Evolutionary conservation across 2,888 invertebrate species (phyloP).

Genomic region (Cantharis nigra): DNA sequence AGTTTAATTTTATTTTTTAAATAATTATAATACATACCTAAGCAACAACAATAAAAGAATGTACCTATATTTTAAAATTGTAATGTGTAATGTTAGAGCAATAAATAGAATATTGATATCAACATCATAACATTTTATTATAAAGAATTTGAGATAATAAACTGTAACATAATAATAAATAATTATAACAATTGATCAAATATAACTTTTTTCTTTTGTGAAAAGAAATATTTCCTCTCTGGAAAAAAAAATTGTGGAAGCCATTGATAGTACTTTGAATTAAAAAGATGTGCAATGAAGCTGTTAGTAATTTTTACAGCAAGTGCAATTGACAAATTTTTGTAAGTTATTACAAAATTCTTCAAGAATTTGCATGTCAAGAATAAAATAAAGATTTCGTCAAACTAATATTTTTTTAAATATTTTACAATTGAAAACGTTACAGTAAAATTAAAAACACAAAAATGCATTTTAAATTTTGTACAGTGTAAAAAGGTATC

Average conservation of each 20-base stretch:
- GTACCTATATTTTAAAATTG: not conserved
- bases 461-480: not conserved
- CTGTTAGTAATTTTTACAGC: not conserved
- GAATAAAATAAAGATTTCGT: not conserved
- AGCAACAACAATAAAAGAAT: not conserved
- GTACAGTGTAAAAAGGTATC: not conserved
- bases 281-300: not conserved
- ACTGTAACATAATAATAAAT: not conserved
- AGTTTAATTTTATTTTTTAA: not conserved
- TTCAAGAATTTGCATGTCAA: not conserved
- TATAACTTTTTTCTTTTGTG: not conserved
- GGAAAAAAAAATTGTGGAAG: not conserved
- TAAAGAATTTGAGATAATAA: not conserved
- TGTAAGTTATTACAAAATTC: not conserved
- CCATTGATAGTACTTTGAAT: not conserved
- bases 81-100: not conserved
- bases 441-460: not conserved
- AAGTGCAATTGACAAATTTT: not conserved
- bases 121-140: not conserved
- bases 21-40: not conserved
- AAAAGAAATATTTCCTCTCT: not conserved
- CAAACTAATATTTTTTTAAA: not conserved
- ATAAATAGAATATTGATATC: not conserved
- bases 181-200: not conserved
- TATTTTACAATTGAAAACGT: not conserved